A percentile compares a stretch with the other conserved stretches of the same genome.
These are phyloP conservation scores for Lepus europaeus DNA, from an alignment of 2,113 vertebrate genomes.

Conservation along the genomic window DNA sequence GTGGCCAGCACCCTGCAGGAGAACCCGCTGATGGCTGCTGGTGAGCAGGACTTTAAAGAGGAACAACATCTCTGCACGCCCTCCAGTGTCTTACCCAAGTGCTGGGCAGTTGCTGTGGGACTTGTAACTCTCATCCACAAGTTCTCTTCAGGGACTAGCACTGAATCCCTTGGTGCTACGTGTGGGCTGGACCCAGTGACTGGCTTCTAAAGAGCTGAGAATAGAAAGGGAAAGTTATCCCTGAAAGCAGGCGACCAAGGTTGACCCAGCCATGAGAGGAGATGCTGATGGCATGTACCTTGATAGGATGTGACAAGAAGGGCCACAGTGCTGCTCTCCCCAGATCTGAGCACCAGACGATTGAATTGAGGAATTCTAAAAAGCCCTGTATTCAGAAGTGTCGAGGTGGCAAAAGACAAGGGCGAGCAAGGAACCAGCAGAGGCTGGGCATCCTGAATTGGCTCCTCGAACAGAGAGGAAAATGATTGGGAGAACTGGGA, in stretches of 20 bases:
- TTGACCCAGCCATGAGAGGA: background rate
- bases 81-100: background rate
- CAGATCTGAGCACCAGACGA: background rate
- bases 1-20: background rate
- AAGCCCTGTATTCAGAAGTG: background rate
- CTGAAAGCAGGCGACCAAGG: background rate
- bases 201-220: background rate
- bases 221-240: background rate
- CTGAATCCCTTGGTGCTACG: background rate
- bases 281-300: background rate
- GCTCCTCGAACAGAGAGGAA: background rate
- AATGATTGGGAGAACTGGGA: background rate
- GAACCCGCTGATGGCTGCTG: background rate
- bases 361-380: background rate
- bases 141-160: background rate
- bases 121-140: background rate
- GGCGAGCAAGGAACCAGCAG: background rate
- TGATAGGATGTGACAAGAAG: background rate
- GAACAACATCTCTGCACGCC: background rate
- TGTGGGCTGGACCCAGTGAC: background rate
- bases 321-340: background rate
- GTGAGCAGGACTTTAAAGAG: conserved; percentile 7
- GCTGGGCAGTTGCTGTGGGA: background rate
- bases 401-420: background rate
- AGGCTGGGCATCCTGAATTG: background rate